Conservation (phyloP, 2,797 vertebrate species). For the Presbytis comata region DNA sequence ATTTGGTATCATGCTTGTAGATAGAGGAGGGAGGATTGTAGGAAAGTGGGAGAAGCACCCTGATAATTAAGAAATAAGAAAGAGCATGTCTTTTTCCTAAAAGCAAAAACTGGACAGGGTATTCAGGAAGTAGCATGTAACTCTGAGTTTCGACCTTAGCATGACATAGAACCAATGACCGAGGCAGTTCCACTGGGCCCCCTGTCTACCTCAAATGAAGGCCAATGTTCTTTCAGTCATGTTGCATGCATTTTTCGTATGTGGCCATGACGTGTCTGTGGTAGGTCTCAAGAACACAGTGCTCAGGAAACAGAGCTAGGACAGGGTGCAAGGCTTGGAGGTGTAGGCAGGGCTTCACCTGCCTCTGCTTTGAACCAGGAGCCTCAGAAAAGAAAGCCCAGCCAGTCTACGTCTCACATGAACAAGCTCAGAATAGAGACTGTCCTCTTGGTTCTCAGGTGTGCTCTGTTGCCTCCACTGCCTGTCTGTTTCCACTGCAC, state of each 20-base stretch:
- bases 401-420: rapidly evolving
- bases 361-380: neutral
- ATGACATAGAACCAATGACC: rapidly evolving
- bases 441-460: neutral
- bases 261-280: rapidly evolving
- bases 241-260: rapidly evolving
- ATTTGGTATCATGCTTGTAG: neutral
- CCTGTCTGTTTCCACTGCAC: rapidly evolving
- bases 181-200: rapidly evolving
- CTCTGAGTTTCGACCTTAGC: neutral
- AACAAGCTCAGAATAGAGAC: rapidly evolving
- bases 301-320: neutral
- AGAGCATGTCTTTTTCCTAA: neutral
- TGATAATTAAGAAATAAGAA: neutral
- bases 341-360: rapidly evolving
- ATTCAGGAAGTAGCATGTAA: neutral
- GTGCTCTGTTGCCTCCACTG: too few species aligned
- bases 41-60: neutral
- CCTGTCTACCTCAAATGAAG: neutral
- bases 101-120: too few species aligned
- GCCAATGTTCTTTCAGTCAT: rapidly evolving
- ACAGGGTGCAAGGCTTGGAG: too few species aligned
- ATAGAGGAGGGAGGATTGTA: too few species aligned
- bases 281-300: neutral
- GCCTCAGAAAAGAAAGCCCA: rapidly evolving